phyloP scores from a whole-genome alignment of 2,888 invertebrate genomes.

The Melikaiella ostensackeni region DNA sequence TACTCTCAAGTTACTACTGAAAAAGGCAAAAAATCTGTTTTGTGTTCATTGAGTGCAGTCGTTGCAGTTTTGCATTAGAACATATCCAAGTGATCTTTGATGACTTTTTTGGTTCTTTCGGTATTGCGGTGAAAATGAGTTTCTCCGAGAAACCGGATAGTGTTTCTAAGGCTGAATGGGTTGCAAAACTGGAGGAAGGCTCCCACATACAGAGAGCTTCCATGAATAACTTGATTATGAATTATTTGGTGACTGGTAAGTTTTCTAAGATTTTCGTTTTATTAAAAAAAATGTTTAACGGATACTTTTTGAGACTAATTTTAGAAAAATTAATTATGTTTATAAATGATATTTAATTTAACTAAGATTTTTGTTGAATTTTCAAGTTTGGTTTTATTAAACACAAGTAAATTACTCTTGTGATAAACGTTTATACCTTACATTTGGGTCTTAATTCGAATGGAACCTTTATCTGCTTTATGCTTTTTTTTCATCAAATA shows the following conservation, averaged over 20 bases:
- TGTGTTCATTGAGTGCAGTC: neutral
- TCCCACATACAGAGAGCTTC: conserved; percentile 91
- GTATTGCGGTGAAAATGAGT: conserved; percentile 74
- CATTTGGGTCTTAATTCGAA: neutral
- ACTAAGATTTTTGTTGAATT: too few relatives aligned
- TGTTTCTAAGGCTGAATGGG: conserved; percentile 85
- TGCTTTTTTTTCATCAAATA: neutral
- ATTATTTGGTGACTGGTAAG: conserved; percentile 97
- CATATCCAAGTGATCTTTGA: neutral
- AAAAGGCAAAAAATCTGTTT: neutral
- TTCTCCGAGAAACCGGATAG: conserved; percentile 79
- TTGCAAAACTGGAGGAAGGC: conserved; percentile 84
- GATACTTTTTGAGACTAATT: neutral
- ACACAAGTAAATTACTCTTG: too few relatives aligned
- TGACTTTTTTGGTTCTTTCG: neutral
- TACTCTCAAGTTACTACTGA: neutral
- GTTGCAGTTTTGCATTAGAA: neutral
- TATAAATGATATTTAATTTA: too few relatives aligned
- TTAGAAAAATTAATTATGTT: too few relatives aligned
- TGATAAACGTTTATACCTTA: too few relatives aligned
- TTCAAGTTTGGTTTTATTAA: too few relatives aligned
- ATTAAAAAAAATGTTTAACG: neutral
- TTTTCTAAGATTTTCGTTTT: conserved; percentile 39
- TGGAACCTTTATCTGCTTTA: neutral
- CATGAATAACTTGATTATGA: conserved; percentile 99